These are phyloP conservation scores for Engystomops pustulosus DNA, from an alignment of 2,113 vertebrate species.

Conservation along the genomic window DNA sequence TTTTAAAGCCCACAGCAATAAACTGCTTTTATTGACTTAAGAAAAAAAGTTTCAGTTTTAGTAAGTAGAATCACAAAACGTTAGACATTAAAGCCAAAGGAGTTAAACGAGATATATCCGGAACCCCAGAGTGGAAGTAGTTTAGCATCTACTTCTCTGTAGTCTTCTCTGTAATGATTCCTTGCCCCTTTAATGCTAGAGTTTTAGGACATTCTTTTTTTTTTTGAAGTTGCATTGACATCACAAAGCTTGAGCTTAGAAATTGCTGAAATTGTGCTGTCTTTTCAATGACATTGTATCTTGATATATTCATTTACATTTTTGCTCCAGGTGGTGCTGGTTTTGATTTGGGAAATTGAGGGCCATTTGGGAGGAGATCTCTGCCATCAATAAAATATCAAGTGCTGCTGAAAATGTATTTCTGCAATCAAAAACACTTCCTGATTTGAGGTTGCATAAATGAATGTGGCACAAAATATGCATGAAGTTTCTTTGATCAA, in stretches of 20 bases:
- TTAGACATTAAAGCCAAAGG: background rate
- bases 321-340: constrained; percentile 38
- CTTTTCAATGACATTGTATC: constrained; percentile 37
- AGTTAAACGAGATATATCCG: background rate
- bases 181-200: background rate
- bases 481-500: constrained; percentile 34
- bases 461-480: constrained; percentile 45
- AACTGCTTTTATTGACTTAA: background rate
- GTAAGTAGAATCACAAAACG: background rate
- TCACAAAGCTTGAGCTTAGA: background rate
- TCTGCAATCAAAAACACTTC: constrained; percentile 49
- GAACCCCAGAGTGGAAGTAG: background rate
- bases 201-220: background rate
- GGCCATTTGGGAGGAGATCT: constrained; percentile 41
- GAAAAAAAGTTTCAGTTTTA: constrained; percentile 3
- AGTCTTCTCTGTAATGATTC: background rate
- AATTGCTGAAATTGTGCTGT: background rate
- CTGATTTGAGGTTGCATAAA: constrained; percentile 42
- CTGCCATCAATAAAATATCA: constrained; percentile 45
- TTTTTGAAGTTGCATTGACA: background rate
- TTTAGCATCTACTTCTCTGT: background rate
- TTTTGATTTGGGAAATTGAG: constrained; percentile 48
- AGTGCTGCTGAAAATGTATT: constrained; percentile 40
- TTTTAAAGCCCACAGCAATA: constrained; percentile 14
- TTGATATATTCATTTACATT: constrained; percentile 20